These are phyloP conservation scores for Oryzias sinensis DNA, from an alignment of 2,797 vertebrate species.

Conservation along the genomic window DNA sequence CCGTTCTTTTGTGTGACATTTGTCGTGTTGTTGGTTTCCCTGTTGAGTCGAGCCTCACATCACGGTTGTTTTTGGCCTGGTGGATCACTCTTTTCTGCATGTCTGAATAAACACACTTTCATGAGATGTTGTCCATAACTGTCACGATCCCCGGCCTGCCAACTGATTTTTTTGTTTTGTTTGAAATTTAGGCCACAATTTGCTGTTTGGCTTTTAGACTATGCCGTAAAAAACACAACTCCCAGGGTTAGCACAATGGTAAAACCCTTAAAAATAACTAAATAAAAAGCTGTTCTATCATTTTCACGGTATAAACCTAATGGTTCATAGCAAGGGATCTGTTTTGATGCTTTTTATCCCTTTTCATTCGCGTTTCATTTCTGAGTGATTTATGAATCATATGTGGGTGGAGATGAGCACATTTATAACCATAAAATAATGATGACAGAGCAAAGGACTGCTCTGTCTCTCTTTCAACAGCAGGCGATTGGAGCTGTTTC, in stretches of 20 bases:
- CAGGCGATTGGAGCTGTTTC: conserved; percentile 46
- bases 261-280: conserved; percentile 20
- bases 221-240: conserved; percentile 55
- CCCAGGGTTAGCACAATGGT: conserved; percentile 46
- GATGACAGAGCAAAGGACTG: conserved; percentile 46
- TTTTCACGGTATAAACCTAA: conserved; percentile 51
- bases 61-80: conserved; percentile 38
- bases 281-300: conserved; percentile 46
- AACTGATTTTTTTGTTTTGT: conserved; percentile 29
- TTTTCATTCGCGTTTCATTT: conserved; percentile 49
- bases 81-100: conserved; percentile 49
- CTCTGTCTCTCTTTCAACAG: conserved; percentile 28
- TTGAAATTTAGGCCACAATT: conserved; percentile 45
- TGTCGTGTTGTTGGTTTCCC: conserved; percentile 40
- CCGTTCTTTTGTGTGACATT: conserved; percentile 44
- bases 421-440: conserved; percentile 58
- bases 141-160: conserved; percentile 36
- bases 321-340: conserved; percentile 56
- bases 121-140: conserved; percentile 49
- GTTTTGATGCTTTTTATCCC: conserved; percentile 52
- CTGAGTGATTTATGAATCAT: conserved; percentile 52
- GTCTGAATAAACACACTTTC: conserved; percentile 45
- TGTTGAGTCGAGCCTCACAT: conserved; percentile 34
- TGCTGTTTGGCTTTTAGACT: conserved; percentile 42
- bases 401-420: conserved; percentile 60